These are phyloP conservation scores for Tychaedon coryphoeus DNA, from an alignment of 2,113 vertebrate genomes.

Conservation along the genomic window DNA sequence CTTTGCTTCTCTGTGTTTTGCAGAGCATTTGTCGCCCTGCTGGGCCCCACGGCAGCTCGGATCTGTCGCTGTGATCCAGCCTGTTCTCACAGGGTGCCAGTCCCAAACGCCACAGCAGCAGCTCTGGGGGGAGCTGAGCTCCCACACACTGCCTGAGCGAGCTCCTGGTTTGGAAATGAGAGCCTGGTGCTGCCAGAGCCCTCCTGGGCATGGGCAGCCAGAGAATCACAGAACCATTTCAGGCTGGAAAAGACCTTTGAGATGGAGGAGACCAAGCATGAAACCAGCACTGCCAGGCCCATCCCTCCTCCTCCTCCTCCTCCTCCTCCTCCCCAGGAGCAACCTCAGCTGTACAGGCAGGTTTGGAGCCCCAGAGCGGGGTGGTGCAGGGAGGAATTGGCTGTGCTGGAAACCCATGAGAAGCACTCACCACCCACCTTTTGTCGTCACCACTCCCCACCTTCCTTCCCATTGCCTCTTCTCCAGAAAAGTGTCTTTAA, in stretches of 20 bases:
- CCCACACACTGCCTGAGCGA: not conserved
- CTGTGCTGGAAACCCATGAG: not conserved
- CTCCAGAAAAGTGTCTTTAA: not conserved
- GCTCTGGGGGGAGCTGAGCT: not conserved
- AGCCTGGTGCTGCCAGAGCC: not conserved
- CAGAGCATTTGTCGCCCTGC: not conserved
- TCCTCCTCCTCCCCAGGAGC: not conserved
- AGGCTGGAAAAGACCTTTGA: not conserved
- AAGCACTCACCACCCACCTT: not conserved
- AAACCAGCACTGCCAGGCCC: not conserved
- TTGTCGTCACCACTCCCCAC: not conserved
- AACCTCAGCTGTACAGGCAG: accelerated
- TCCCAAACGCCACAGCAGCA: not conserved
- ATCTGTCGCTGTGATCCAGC: not conserved
- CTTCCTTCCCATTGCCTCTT: not conserved
- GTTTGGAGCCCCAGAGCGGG: accelerated
- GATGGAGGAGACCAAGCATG: accelerated
- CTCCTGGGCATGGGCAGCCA: accelerated
- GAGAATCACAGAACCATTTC: too few relatives aligned
- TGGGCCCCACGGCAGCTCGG: not conserved
- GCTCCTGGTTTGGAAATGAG: not conserved
- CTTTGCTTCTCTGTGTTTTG: not conserved
- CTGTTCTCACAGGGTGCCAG: not conserved
- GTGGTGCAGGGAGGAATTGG: not conserved
- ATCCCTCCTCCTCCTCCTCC: not conserved